These are phyloP conservation scores for Pseudococcus longispinus DNA, from an alignment of 2,888 invertebrate species.

Conservation along the genomic window DNA sequence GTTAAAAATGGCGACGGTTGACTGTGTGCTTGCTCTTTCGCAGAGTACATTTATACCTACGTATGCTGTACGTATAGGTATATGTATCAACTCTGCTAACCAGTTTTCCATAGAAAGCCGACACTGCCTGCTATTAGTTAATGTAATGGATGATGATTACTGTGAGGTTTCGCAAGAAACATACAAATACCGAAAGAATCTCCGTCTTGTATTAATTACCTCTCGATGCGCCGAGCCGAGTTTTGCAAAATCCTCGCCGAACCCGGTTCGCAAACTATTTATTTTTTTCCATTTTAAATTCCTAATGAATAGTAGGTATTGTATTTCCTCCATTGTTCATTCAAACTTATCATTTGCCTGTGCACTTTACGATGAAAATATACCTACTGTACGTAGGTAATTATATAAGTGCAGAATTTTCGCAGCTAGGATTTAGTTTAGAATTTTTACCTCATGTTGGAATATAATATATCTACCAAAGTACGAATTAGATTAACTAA, in stretches of 20 bases:
- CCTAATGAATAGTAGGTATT: slow-evolving; percentile 43
- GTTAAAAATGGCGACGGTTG: slow-evolving; percentile 53
- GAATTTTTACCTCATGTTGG: background rate
- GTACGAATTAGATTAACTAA: slow-evolving; percentile 12
- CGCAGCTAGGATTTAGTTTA: background rate
- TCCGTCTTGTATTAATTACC: slow-evolving; percentile 32
- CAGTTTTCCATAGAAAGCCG: slow-evolving; percentile 57
- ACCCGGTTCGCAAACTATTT: background rate
- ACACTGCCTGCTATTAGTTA: slow-evolving; percentile 53
- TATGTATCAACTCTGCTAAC: slow-evolving; percentile 51
- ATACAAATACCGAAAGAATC: slow-evolving; percentile 42
- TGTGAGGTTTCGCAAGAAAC: slow-evolving; percentile 54
- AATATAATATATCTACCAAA: background rate
- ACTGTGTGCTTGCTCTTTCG: background rate
- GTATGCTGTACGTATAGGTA: background rate
- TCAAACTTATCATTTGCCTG: slow-evolving; percentile 29
- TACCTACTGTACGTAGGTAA: background rate
- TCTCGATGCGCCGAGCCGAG: slow-evolving; percentile 10
- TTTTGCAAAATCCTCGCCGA: background rate
- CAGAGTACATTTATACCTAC: background rate
- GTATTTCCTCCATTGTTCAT: slow-evolving; percentile 39
- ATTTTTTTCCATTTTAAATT: slow-evolving; percentile 5
- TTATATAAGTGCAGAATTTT: background rate
- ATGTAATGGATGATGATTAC: slow-evolving; percentile 53
- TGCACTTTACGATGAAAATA: slow-evolving; percentile 4